Evolutionary conservation across 2,888 invertebrate genomes (phyloP).

Genomic region (Dasypogon diadema): DNA sequence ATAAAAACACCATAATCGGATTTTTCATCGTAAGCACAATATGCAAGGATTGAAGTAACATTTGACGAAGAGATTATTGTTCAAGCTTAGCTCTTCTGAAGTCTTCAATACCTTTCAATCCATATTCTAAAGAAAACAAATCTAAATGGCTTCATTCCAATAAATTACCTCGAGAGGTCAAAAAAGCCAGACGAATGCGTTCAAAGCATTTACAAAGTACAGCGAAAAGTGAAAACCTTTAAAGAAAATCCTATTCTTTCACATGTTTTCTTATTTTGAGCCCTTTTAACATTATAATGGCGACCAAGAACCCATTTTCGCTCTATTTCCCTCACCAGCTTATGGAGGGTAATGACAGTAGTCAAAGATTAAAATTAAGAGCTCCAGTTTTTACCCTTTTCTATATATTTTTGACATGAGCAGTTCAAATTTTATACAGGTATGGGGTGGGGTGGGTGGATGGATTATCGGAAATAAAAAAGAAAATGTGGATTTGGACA

Average conservation of each 20-base stretch:
- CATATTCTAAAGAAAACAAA: not conserved
- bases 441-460: too few relatives aligned
- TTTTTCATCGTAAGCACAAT: too few relatives aligned
- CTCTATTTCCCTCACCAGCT: not conserved
- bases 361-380: slow-evolving; percentile 34
- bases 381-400: slow-evolving; percentile 27
- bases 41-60: too few relatives aligned
- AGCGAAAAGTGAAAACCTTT: not conserved
- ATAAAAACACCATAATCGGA: too few relatives aligned
- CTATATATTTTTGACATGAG: slow-evolving; percentile 11
- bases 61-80: not conserved
- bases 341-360: slow-evolving; percentile 18
- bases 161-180: slow-evolving; percentile 43
- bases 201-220: slow-evolving; percentile 16
- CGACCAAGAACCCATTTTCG: not conserved
- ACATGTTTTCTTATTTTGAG: too few relatives aligned
- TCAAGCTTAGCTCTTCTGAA: not conserved
- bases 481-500: not conserved
- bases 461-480: too few relatives aligned
- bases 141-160: slow-evolving; percentile 41
- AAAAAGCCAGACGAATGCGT: slow-evolving; percentile 40
- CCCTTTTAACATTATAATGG: slow-evolving; percentile 23
- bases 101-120: not conserved
- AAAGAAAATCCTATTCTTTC: not conserved
- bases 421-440: not conserved